Base-by-base conservation (phyloP, 2,113 vertebrate species). In the Mormoops blainvillei region DNA sequence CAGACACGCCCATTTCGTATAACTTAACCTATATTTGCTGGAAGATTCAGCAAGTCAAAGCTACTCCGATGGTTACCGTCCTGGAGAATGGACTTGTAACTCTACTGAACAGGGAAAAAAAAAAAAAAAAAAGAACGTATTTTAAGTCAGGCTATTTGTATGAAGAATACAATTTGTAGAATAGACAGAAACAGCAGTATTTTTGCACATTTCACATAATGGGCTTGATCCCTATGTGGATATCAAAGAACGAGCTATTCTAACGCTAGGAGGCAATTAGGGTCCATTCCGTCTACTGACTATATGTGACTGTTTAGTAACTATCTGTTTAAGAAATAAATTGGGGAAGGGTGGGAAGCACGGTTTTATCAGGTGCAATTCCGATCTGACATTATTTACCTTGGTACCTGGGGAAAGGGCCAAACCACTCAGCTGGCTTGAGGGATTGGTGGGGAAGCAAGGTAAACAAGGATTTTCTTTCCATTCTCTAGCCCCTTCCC, bases 11-110 rank as follows among this genome's bases (percentile, higher is more conserved):
- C 96, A 94, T 91, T 93, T 87, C 43, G 24, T 94, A 52, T 70
- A 93, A 96, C 94, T 97, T 96, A 71, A 74, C 88, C 91, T 73
- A 68, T 68, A 87, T 96, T 70, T 87, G 85, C 94, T 91, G 73
- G 76, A 82, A 94, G 78, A 73, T 93, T 95, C 65, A 1, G 81
- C 74, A 65, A 95, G 65, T 76, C 87, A 63, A 94, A 90, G 70
- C 68, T 28, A 52, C 31, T 20, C 26, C 5, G 5, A 70, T 56
- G 33, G 36, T 41, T 63, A 71, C 71, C 15, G 7, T 76, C 86
- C 67, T 52, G 38, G 50, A 89, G 26, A 67, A 38, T 31, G 41
- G 92, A 38, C 38, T 77, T 38, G 56, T 36, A 97, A 95, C 95
- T 92, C 84, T 88, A 61, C 0, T 26, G 80, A 90, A 81, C 52